These are phyloP conservation scores for Lepas anatifera DNA, from an alignment of 2,888 invertebrate genomes.

Conservation along the genomic window DNA sequence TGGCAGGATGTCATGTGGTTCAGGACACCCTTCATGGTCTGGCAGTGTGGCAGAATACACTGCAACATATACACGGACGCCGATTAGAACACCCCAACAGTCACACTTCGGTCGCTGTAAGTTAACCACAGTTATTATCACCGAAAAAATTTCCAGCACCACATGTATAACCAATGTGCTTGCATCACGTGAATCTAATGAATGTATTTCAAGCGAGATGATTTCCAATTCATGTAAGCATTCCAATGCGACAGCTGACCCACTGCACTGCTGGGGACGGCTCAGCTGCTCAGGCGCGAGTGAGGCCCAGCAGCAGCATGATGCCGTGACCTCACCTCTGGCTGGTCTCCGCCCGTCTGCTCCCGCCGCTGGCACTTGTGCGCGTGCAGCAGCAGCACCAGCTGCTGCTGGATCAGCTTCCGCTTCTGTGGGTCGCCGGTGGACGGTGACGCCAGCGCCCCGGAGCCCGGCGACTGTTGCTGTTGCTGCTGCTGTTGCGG, in stretches of 20 bases:
- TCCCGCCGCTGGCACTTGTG: constrained; percentile 97
- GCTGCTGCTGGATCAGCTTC: constrained; percentile 94
- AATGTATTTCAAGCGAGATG: no score
- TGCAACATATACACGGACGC: constrained; percentile 26
- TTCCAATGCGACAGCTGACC: no score
- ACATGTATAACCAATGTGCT: no score
- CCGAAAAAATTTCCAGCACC: no score
- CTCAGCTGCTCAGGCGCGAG: no score
- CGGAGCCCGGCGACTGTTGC: constrained; percentile 16
- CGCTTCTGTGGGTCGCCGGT: constrained; percentile 91
- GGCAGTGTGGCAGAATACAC: constrained; percentile 93
- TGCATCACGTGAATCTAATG: no score
- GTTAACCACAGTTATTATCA: no score
- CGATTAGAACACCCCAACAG: no score
- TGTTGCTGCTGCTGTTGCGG: constrained; percentile 24
- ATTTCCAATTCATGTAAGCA: no score
- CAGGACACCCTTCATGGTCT: constrained; percentile 97
- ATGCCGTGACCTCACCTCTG: constrained; percentile 45
- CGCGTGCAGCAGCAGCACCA: constrained; percentile 91
- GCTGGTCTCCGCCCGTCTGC: constrained; percentile 64
- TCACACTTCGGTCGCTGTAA: no score
- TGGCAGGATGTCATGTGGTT: constrained; percentile 97
- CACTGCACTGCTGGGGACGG: no score
- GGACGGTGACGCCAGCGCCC: constrained; percentile 21
- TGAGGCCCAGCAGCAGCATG: no score